phyloP scores from a whole-genome alignment of 2,113 vertebrate species.

The Acanthisitta chloris region DNA sequence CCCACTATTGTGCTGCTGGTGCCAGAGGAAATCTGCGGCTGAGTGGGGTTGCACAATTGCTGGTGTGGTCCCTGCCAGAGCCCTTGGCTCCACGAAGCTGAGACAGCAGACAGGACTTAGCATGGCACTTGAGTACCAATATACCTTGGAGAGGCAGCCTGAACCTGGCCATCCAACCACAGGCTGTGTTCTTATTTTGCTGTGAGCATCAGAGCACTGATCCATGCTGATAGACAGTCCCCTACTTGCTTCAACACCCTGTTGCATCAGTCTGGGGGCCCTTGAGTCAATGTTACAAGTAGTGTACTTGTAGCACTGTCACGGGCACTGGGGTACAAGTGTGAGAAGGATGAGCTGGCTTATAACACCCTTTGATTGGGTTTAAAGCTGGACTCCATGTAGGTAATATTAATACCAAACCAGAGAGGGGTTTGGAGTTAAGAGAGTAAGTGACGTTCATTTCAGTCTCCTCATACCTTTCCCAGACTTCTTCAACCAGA shows the following conservation, averaged over 20 bases:
- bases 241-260: background rate
- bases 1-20: background rate
- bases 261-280: accelerated
- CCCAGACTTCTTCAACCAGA: background rate
- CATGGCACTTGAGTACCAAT: accelerated
- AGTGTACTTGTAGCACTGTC: no score
- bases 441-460: background rate
- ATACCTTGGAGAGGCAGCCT: background rate
- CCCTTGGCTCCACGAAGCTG: background rate
- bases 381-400: background rate
- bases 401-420: background rate
- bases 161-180: accelerated
- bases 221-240: background rate
- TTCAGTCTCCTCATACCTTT: background rate
- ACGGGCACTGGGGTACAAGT: accelerated
- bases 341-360: background rate
- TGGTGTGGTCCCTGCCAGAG: background rate
- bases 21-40: conserved; percentile 7
- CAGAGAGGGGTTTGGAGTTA: background rate
- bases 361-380: background rate
- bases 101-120: background rate
- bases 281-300: background rate
- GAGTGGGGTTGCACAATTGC: background rate
- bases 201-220: background rate
- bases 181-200: background rate